Evolutionary conservation across 2,888 invertebrate species (phyloP), one percentile per base, ranked within the genome.

Genomic region (Epsilonema sp.): DNA sequence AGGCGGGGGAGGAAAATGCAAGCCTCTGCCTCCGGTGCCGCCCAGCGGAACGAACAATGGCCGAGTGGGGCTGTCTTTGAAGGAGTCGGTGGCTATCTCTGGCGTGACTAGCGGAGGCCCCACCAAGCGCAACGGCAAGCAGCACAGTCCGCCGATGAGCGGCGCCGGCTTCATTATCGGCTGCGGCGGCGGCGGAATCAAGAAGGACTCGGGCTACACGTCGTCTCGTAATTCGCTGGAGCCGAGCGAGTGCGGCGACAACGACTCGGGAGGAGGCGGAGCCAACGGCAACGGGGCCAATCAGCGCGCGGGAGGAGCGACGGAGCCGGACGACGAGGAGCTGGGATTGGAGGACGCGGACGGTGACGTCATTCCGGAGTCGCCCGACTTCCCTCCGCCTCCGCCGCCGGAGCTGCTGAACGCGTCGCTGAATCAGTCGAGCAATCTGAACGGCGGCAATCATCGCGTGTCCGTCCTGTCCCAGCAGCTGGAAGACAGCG

Each of bases 141-240:
- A 56, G 48, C 58, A 58, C 50, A 58, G 56, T 2, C 58, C 58
- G 8, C 58, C 58, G n/a, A 19, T 54, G 54, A 5, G 51, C 5
- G n/a, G 8, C 20, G n/a, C 5, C 21, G 39, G 39, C 8, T 39
- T 39, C 21, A 19, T 54, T 53, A 5, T 51, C 5, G n/a, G 8
- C 20, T 11, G n/a, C 21, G 39, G 39, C 8, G 5, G 5, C 21
- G 13, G 13, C 21, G 26, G 37, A 23, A 26, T 16, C 11, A 44
- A 47, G 37, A 40, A 39, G 25, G 41, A 21, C 49, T 53, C 20
- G 39, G 61, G 62, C 21, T 63, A 64, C 53, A 62, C 63, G 1
- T 64, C 64, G 13, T 63, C 63, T 11, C 46, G 63, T 22, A 63
- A 61, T 8, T 60, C 60, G 4, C 49, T 63, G 44, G 63, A 63